Evolutionary conservation across 2,888 invertebrate genomes (phyloP), one percentile per base, ranked within the genome.

Genomic region (Drosophila subsilvestris): DNA sequence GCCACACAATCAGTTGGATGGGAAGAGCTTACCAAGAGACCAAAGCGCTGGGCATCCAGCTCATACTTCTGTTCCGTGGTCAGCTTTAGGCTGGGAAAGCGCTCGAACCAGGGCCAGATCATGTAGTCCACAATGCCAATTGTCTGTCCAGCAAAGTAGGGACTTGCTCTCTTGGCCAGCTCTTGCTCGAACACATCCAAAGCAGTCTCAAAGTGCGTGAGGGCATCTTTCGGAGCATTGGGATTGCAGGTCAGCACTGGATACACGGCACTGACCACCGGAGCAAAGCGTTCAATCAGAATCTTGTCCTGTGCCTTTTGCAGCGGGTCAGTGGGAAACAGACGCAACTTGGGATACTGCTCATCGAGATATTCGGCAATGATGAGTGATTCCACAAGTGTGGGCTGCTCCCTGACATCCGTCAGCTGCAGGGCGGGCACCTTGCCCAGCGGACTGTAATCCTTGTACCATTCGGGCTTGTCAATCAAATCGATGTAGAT

Each of bases 61-160:
- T 88, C 88, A 25, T 86, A 95, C 62, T 95, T 94, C 53, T 94
- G 93, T 51, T 94, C 94, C 32, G 89, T 74, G 57, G 95, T 91
- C 37, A 95, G 90, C 80, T 93, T 93, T 0, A 96, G 92, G 43
- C 96, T 91, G 37, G 90, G 90, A 6, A 91, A 86, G 27, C 92
- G 89, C 90, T 97, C 97, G 84, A 96, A 94, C 95, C 96, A 97
- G 0, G 97, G 97, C 96, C 96, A 97, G 76, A 97, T 94, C 93
- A 97, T 96, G 77, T 95, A 95, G 90, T 97, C 97, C 54, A 97
- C 92, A 94, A 96, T 94, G 55, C 96, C 97, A 5, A 97, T 96
- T 63, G 93, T 93, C 59, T 93, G 92, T 0, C 96, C 96, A 68
- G 94, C 93, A 78, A 96, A 94, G 90, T 93, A 97, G 54, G 93